Evolutionary conservation across 2,113 vertebrate genomes (phyloP).

Genomic region (Cottus gobio): DNA sequence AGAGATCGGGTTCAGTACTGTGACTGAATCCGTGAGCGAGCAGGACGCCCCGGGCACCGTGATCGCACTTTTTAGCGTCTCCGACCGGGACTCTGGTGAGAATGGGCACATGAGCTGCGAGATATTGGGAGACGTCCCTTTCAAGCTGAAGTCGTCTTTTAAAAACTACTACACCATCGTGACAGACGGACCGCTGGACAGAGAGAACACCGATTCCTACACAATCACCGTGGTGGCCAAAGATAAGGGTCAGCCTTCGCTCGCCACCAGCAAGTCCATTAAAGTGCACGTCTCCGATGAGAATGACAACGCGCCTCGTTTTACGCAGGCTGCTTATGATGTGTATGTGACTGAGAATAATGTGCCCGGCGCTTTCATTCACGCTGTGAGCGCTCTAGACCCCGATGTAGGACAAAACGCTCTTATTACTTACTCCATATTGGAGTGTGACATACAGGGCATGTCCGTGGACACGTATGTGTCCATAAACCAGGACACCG

Average conservation of each 20-base stretch:
- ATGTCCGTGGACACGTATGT: constrained; percentile 98
- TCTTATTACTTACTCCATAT: constrained; percentile 93
- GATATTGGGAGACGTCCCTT: constrained; percentile 92
- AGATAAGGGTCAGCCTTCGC: constrained; percentile 90
- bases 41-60: constrained; percentile 93
- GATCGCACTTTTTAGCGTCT: constrained; percentile 96
- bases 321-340: constrained; percentile 92
- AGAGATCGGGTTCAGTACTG: constrained; percentile 97
- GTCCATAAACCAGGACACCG: constrained; percentile 97
- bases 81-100: constrained; percentile 95
- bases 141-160: constrained; percentile 95
- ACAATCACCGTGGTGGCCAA: constrained; percentile 94
- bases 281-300: constrained; percentile 95
- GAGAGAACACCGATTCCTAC: constrained; percentile 91
- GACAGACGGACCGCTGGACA: constrained; percentile 93
- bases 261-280: constrained; percentile 93
- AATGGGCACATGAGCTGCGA: constrained; percentile 96
- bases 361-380: constrained; percentile 96
- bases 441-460: constrained; percentile 96
- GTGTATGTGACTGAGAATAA: constrained; percentile 98
- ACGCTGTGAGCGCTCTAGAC: constrained; percentile 93
- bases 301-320: constrained; percentile 96
- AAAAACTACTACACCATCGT: constrained; percentile 97
- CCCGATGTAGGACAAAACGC: constrained; percentile 93
- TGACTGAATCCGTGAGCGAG: constrained; percentile 96